Base-by-base conservation (phyloP, 92 coral and sea anemone species). In the Siderastrea radians region DNA sequence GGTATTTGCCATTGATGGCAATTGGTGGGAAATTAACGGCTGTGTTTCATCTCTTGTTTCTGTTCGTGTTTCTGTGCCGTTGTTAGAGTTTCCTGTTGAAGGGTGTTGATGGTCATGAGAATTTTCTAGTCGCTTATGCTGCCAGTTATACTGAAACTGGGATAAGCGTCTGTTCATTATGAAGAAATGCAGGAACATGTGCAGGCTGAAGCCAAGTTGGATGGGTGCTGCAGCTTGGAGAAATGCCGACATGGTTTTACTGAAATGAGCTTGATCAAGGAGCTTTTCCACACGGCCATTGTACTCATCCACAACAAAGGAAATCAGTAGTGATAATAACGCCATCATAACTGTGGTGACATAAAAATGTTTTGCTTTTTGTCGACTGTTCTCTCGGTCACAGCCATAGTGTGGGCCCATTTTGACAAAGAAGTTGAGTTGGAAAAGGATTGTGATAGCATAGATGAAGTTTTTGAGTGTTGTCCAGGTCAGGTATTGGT, bases 141-240 rank as follows among this genome's bases (percentile, higher is more conserved):
- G 38, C 82, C 75, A 64, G 55, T 67, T 77, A 49, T 85, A 92
- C 74, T 92, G 84, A 47, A 85, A 82, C 72, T 79, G 79, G 3
- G 91, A 74, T 93, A 93, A 77, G 64, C 86, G 91, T 54, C 92
- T 86, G 47, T 88, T 95, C 64, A 95, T 95, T 55, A 95, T 90
- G 78, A 80, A 95, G 53, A 95, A 95, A 71, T 95, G 98, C 74
- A 95, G 80, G 44, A 95, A 95, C 98, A 95, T 92, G 72, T 95
- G 98, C 46, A 95, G 91, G 60, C 94, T 90, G 54, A 95, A 95
- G 44, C 95, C 98, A 50, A 95, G 94, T 49, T 95, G 98, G 75
- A 95, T 84, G 49, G 98, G 96, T 46, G 91, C 94, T 3, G 98
- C 98, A 0, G 87, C 94, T 61, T 90, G 72, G 52, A 95, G 85